phyloP scores from a whole-genome alignment of 2,113 vertebrate species.

The Pluvialis apricaria region DNA sequence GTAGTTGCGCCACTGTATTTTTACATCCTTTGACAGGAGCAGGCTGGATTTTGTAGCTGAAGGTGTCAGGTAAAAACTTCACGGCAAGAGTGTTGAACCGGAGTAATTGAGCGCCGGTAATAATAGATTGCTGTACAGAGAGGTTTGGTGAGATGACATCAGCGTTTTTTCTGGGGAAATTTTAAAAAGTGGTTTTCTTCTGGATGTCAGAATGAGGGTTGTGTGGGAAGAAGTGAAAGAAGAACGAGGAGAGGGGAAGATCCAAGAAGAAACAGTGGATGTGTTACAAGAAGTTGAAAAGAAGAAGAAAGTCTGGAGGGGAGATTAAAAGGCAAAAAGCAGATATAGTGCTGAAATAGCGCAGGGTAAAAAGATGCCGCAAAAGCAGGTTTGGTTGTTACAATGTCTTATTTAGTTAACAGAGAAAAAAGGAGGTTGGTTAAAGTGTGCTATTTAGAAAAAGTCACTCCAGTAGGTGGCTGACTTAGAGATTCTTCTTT shows the following conservation, averaged over 20 bases:
- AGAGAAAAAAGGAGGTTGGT: neutral
- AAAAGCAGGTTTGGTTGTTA: neutral
- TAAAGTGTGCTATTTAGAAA: neutral
- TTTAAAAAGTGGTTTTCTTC: neutral
- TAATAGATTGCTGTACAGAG: neutral
- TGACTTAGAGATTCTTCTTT: neutral
- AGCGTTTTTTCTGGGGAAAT: neutral
- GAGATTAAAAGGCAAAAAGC: neutral
- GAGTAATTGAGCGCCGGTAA: neutral
- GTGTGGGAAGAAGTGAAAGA: neutral
- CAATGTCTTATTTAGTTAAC: neutral
- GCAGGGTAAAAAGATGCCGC: neutral
- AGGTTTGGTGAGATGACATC: neutral
- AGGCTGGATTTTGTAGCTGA: neutral
- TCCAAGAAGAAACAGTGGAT: neutral
- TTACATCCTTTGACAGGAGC: fast-evolving
- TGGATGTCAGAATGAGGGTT: neutral
- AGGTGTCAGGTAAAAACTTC: neutral
- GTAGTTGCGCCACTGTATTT: fast-evolving
- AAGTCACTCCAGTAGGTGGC: neutral
- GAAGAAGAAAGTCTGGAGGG: neutral
- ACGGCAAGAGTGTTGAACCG: neutral
- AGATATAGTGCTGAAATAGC: neutral
- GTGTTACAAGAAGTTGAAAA: neutral
- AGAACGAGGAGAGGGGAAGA: neutral